phyloP scores from a whole-genome alignment of 2,888 invertebrate species.

The Rhagonycha fulva region DNA sequence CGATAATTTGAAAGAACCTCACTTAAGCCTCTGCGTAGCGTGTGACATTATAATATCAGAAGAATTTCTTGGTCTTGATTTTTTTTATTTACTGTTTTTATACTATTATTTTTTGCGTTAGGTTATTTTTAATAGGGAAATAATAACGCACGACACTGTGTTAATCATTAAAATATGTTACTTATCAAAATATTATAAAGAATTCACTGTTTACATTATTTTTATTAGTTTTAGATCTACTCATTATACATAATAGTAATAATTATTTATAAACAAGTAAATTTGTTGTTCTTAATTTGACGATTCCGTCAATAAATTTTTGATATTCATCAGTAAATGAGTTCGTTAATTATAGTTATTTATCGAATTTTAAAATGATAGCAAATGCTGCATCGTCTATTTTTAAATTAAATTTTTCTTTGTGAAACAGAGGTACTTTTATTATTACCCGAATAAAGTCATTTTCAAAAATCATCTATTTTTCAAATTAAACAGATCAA shows the following conservation, averaged over 20 bases:
- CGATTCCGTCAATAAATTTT: neutral
- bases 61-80: neutral
- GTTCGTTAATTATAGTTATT: neutral
- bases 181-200: neutral
- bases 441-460: no score
- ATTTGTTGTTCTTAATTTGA: neutral
- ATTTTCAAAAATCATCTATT: no score
- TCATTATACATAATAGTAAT: no score
- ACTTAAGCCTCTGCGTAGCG: neutral
- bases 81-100: neutral
- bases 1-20: neutral
- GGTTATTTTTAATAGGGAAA: neutral
- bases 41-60: neutral
- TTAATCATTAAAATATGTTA: neutral
- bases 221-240: no score
- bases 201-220: neutral
- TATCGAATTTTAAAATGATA: neutral
- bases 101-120: neutral
- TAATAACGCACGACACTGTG: neutral
- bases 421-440: no score
- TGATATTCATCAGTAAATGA: neutral
- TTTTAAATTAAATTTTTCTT: neutral
- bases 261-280: neutral
- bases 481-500: no score
- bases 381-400: neutral